A percentile compares a stretch with the other conserved stretches of the same genome.
phyloP scores from a whole-genome alignment of 1,140 invertebrate genomes.

The Branchinecta lindahli region DNA sequence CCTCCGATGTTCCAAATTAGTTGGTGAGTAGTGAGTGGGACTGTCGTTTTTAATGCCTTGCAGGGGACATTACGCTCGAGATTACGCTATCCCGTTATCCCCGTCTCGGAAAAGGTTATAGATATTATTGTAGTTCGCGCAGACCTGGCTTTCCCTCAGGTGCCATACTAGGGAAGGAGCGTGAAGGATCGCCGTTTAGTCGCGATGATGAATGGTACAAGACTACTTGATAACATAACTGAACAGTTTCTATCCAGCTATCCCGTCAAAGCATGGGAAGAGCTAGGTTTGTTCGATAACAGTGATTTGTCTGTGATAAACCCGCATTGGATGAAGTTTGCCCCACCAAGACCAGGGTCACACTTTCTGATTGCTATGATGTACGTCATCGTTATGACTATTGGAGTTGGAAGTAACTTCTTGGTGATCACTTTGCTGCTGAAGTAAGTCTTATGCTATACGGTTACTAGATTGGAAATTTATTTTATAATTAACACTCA shows the following conservation, averaged over 20 bases:
- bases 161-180: no score
- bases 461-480: background rate
- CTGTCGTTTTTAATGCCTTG: no score
- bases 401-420: conserved; percentile 45
- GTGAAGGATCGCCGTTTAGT: no score
- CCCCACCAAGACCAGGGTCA: conserved; percentile 35
- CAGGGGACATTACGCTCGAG: no score
- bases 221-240: background rate
- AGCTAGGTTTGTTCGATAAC: conserved; percentile 37
- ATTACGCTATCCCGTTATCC: no score
- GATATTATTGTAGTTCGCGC: no score
- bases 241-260: background rate
- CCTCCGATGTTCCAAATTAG: no score
- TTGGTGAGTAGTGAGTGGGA: no score
- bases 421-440: conserved; percentile 46
- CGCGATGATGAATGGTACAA: no score
- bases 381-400: conserved; percentile 41
- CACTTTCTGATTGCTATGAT: conserved; percentile 41
- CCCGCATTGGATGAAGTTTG: conserved; percentile 46
- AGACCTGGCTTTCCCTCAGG: no score
- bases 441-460: conserved; percentile 35
- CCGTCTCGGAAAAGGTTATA: no score
- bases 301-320: conserved; percentile 43
- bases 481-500: background rate
- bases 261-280: conserved; percentile 35